Evolutionary conservation across 2,113 vertebrate genomes (phyloP), one percentile per base, ranked within the genome.

Genomic region (Pedetes capensis): DNA sequence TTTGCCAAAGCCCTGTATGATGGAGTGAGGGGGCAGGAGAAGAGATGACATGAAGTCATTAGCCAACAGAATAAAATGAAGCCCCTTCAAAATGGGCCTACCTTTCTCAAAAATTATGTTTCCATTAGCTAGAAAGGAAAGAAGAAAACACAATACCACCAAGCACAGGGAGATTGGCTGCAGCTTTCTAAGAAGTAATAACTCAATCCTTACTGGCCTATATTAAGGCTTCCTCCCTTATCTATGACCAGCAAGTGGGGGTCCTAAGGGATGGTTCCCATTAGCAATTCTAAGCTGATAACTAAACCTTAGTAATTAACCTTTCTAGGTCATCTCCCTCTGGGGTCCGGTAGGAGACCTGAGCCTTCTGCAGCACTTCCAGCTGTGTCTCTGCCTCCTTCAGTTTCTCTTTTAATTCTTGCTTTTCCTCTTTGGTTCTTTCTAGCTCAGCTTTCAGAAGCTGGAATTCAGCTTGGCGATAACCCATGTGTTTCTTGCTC

Each of bases 1-100:
- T 97, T 98, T 89, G 99, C 98, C 96, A 97, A 96, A 64, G 97
- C 69, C 87, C 98, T 99, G 98, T 93, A 85, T 61, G 88, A 93
- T 89, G 96, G 75, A 98, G 92, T 93, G 86, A 97, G 89, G 97
- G 96, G 84, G 74, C 68, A 97, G 93, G 69, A 97, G 85, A 89
- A 96, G 89, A 95, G 96, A 97, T 95, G 96, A 96, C 81, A 97
- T 91, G 83, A 97, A 92, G 97, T 96, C 97, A 86, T 94, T 97
- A 97, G 71, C 53, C 76, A 97, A 94, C 39, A 69, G 81, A 92
- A 92, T 91, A 91, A 93, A 78, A 80, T 14, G 32, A 94, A 86
- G 69, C 57, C 80, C n/a, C 66, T 95, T 88, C 80, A 64, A 47
- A 87, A 85, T 22, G 64, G 94, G 92, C 95, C 93, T 96, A 95